Base-by-base conservation (phyloP, 2,888 invertebrate species). In the Elgonia sp. region DNA sequence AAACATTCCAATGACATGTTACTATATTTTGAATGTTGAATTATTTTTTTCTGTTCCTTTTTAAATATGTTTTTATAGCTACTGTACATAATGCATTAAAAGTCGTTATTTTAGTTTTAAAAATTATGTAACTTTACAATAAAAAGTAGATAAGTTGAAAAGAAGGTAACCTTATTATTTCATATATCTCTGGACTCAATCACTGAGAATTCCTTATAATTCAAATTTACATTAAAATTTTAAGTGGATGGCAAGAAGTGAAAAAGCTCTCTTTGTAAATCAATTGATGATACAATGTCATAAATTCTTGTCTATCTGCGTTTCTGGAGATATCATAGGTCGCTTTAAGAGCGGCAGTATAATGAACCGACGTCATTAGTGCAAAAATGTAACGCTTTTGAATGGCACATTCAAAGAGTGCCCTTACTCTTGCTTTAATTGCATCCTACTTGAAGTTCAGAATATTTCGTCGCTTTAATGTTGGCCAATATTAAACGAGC, bases 311-410 rank as follows among this genome's bases (percentile, higher is more conserved):
- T 76, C 63, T 62, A 67, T 77, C 72, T 84, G 29, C 21, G 18
- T 73, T 79, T 80, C 79, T 75, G 37, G 60, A 65, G 46, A 75
- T 76, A 67, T 62, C 86, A 79, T 62, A 82, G 82, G 82, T 82
- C 82, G 82, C 77, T 77, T 29, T 82, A 42, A 81, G 86, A 76
- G 81, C 46, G 53, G 53, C 65, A 10, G 53, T 63, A 76, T 86
- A 86, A 86, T 82, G 86, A 86, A 82, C 70, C 72, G 63, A 82
- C 76, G 81, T 86, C 86, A 82, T 86, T 86, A 86, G 86, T 46
- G 77, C 63, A 75, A 86, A 76, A 86, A 63, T 82, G 80, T 82
- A 86, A 76, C 86, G 77, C 82, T 86, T 86, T 57, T 86, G 81
- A 76, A 77, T 70, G 40, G 63, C 76, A 65, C 76, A 82, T 82